Base-by-base conservation (phyloP, 2,888 invertebrate species). In the Hololepta plana region DNA sequence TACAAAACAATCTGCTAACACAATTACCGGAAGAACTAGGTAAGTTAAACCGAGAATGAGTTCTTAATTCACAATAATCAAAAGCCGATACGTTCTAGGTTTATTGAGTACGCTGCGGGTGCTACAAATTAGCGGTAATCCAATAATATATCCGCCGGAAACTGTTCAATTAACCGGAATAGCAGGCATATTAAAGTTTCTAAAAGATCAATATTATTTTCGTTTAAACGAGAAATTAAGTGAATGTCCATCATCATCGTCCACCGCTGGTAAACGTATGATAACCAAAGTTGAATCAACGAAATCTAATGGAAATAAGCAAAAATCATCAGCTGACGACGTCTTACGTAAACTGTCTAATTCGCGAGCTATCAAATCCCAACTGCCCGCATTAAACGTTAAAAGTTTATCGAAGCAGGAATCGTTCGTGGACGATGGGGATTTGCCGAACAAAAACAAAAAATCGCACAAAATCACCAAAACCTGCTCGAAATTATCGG, bases 21-120 rank as follows among this genome's bases (percentile, higher is more conserved):
- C 46, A 50, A 28, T 44, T 75, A 21, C 74, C 74, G 0, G 53
- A 64, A 27, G 72, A 71, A 53, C 44, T 75, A 8, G 69, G 73
- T 45, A 60, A 40, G 40, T 31, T 27, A 20, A 12, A 11, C n/a
- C n/a, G n/a, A n/a, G n/a, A n/a, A 25, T 28, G 4, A 14, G 15
- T 15, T 21, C 4, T 9, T n/a, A 21, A 7, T 21, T 7, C 5
- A 21, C n/a, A 7, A n/a, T 21, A 7, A 21, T 21, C 5, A 9
- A 21, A 21, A 21, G 5, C 21, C 10, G 10, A 7, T 12, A 8
- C 28, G 13, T 32, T 38, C 10, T 30, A 62, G 63, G 63, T 30
- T 40, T 67, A 4, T 51, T 70, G 8, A 45, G 55, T 11, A 65
- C 57, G 32, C 50, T 75, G 33, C 68, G 64, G 55, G 65, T 63